Conservation (phyloP, 2,113 vertebrate species). For the Lampris incognitus region DNA sequence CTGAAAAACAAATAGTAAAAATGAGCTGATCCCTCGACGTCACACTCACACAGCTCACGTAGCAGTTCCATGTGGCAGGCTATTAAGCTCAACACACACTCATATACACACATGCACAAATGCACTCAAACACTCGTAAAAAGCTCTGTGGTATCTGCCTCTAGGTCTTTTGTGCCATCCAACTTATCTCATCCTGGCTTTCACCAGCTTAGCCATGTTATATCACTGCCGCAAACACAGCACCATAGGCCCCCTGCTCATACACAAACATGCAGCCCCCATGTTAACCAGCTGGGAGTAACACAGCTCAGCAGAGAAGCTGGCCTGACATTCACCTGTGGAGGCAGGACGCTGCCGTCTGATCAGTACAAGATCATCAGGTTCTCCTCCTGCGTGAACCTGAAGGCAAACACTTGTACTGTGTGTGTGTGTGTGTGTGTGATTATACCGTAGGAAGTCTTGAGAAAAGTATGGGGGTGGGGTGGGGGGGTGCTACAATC, state of each 20-base stretch:
- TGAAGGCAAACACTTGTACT: neutral
- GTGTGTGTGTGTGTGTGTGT: neutral
- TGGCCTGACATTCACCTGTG: too few species aligned
- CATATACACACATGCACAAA: neutral
- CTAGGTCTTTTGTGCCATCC: constrained; percentile 6
- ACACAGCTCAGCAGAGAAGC: too few species aligned
- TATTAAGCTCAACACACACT: neutral
- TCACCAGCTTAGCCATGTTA: constrained; percentile 3
- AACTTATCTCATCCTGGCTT: constrained; percentile 20
- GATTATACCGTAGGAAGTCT: neutral
- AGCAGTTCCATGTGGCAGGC: neutral
- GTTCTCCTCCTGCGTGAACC: too few species aligned
- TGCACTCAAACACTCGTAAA: neutral
- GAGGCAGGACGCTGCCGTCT: too few species aligned
- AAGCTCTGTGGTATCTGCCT: neutral
- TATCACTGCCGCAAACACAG: neutral
- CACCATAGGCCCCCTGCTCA: too few species aligned
- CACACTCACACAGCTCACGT: neutral
- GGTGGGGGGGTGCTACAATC: too few species aligned
- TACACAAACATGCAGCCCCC: too few species aligned
- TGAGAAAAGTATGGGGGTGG: too few species aligned
- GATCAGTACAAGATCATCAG: too few species aligned
- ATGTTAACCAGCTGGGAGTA: too few species aligned
- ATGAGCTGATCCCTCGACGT: neutral
- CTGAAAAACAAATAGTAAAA: constrained; percentile 3